These are phyloP conservation scores for Tylochromis polylepis DNA, from an alignment of 2,113 vertebrate genomes.

Conservation along the genomic window DNA sequence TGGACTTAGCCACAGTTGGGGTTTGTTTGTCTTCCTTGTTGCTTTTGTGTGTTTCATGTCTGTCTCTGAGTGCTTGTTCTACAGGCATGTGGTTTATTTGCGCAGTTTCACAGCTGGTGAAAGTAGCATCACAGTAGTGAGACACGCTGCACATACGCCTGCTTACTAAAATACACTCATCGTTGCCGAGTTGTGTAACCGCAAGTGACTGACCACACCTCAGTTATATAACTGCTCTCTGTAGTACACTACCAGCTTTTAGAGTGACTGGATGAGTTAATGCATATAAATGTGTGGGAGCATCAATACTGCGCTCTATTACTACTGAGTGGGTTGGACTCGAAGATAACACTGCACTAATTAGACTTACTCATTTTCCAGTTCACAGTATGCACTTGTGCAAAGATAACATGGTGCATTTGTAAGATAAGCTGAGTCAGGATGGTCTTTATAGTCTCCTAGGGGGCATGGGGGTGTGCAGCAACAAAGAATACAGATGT, in stretches of 20 bases:
- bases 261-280: conserved; percentile 4
- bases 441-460: background rate
- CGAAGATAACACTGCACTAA: background rate
- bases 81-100: background rate
- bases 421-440: background rate
- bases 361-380: conserved; percentile 5
- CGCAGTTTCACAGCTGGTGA: conserved; percentile 4
- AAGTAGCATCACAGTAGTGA: background rate
- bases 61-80: background rate
- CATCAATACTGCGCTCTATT: background rate
- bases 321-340: conserved; percentile 17
- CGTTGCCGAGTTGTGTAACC: background rate
- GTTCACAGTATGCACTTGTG: background rate
- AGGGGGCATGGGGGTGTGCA: background rate
- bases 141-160: background rate
- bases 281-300: conserved; percentile 8
- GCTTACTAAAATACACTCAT: background rate
- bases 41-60: background rate
- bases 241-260: background rate
- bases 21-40: background rate
- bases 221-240: background rate
- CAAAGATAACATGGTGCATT: background rate
- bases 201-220: conserved; percentile 29
- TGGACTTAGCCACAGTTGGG: conserved; percentile 3
- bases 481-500: background rate